Evolutionary conservation across 1,140 invertebrate genomes (phyloP), one percentile per base, ranked within the genome.

Genomic region (Andrena cerasifolii): DNA sequence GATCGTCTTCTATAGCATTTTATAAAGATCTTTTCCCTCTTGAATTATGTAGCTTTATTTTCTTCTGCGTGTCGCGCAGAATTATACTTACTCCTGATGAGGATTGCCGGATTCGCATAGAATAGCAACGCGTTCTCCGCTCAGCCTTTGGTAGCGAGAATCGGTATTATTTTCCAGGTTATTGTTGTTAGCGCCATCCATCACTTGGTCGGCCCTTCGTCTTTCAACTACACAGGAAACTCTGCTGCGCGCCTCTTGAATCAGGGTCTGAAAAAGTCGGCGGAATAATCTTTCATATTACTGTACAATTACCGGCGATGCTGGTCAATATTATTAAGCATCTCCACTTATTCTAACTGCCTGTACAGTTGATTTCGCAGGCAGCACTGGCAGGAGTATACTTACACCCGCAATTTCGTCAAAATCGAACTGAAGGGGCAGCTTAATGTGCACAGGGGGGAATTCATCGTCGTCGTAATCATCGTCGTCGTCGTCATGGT

Each of bases 151-250:
- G 87, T 95, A 93, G 14, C 95, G 94, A 14, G 96, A 95, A 91
- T 96, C 95, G 33, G 96, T 96, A 80, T 93, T 95, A 77, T 96
- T 93, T 18, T 95, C 91, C 6, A 91, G 10, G 43, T 67, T 78
- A 54, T 90, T 89, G 51, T 91, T 86, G 51, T 92, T 92, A 5
- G 92, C 81, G 77, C 96, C 95, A 89, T 97, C 96, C 89, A 97
- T 94, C 74, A 96, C 92, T 93, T 97, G 95, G 93, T 97, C 97
- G 49, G 97, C 96, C 82, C 95, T 95, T 82, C 96, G 95, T 85
- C 96, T 96, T 88, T 98, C 97, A 31, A 98, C 96, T 1, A 98
- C 95, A 87, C 97, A 98, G 89, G 97, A 98, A 95, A 98, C 97
- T 90, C 96, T 95, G 80, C 93, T 94, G 65, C 83, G 89, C 45